A percentile compares a stretch with the other conserved stretches of the same genome.
phyloP scores from a whole-genome alignment of 1,140 invertebrate genomes.

The Papilio polytes region DNA sequence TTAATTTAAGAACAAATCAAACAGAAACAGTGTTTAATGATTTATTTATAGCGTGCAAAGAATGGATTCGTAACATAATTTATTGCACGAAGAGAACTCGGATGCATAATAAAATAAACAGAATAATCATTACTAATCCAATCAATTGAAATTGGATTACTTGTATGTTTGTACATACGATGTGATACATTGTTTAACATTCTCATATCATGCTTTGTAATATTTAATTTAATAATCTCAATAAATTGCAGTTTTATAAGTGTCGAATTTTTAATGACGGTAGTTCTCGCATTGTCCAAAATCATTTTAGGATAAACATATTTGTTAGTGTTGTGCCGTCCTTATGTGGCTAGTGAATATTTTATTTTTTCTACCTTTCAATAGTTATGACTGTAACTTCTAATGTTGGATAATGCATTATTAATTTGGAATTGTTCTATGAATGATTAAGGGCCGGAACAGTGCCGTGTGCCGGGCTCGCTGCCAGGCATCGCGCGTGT shows the following conservation, averaged over 20 bases:
- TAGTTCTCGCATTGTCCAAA: not conserved
- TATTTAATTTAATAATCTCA: not conserved
- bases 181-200: not conserved
- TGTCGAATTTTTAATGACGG: not conserved
- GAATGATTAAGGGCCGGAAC: conserved; percentile 24
- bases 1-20: too few species aligned
- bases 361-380: not conserved
- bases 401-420: conserved; percentile 1
- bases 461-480: not conserved
- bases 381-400: not conserved
- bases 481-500: conserved; percentile 12
- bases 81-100: not conserved
- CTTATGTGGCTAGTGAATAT: too few species aligned
- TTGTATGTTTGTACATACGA: not conserved
- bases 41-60: not conserved
- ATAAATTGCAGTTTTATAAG: too few species aligned
- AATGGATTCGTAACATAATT: not conserved
- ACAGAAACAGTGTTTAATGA: not conserved
- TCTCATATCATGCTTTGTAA: not conserved
- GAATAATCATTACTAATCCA: not conserved
- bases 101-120: not conserved
- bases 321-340: too few species aligned
- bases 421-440: not conserved
- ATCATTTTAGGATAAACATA: not conserved
- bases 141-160: conserved; percentile 14